Percentiles rank a stretch among this genome's conserved stretches.
Evolutionary conservation across 2,797 vertebrate genomes (phyloP).

Genomic region (Hippopotamyrus pictus): DNA sequence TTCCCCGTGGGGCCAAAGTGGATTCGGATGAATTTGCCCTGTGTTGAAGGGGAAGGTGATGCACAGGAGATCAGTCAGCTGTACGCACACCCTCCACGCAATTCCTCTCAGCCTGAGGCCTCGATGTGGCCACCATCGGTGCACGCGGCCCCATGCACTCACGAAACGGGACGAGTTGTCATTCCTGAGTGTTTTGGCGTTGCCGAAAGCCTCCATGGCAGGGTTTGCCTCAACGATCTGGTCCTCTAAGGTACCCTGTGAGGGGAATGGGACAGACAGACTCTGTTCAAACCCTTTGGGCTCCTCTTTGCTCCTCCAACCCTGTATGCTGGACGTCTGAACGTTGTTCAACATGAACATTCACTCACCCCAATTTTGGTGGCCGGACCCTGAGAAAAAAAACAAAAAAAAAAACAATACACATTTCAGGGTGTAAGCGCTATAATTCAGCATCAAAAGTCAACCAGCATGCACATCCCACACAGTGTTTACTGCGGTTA

Average conservation of each 20-base stretch:
- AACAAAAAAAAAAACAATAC: constrained; percentile 5
- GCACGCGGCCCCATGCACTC: constrained; percentile 51
- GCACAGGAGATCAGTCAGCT: neutral
- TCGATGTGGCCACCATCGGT: neutral
- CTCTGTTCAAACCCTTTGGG: neutral
- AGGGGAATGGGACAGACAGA: neutral
- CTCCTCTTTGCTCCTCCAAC: too few species aligned
- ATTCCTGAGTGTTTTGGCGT: constrained; percentile 88
- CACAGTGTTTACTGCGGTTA: neutral
- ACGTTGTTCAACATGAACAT: neutral
- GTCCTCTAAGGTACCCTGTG: constrained; percentile 86
- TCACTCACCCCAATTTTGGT: constrained; percentile 60
- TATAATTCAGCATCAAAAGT: neutral
- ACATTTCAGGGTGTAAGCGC: neutral
- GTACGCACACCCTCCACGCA: neutral
- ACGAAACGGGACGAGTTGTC: constrained; percentile 94
- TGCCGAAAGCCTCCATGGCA: constrained; percentile 91
- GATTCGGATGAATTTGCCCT: constrained; percentile 95
- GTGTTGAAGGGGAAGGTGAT: constrained; percentile 6
- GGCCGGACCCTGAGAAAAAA: constrained; percentile 44
- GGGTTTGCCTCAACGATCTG: constrained; percentile 95
- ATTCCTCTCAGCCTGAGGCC: neutral
- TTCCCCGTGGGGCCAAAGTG: constrained; percentile 88
- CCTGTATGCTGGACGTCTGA: neutral
- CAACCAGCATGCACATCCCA: neutral